Percentiles rank a stretch among this genome's conserved stretches.
Evolutionary conservation across 1,140 invertebrate species (phyloP).

Genomic region (Sitophilus oryzae): DNA sequence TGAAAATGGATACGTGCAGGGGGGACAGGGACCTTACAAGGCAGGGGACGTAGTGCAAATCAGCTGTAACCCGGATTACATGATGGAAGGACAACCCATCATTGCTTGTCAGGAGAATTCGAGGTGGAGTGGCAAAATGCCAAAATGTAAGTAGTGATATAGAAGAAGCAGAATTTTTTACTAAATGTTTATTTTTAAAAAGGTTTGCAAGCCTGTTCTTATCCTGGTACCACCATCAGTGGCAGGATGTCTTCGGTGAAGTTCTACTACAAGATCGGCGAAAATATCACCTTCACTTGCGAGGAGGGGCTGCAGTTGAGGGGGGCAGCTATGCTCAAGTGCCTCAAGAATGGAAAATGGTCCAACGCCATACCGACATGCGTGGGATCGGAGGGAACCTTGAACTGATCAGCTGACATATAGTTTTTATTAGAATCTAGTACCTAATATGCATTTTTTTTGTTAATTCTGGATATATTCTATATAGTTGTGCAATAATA

Average conservation of each 20-base stretch:
- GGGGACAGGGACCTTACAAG: conserved; percentile 64
- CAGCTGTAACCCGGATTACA: conserved; percentile 79
- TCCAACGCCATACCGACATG: conserved; percentile 73
- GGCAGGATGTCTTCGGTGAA: conserved; percentile 78
- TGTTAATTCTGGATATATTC: too few species aligned
- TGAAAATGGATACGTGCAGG: conserved; percentile 69
- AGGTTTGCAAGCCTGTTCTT: conserved; percentile 77
- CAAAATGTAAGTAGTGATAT: conserved; percentile 70
- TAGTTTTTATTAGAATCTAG: too few species aligned
- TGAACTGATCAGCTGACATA: too few species aligned
- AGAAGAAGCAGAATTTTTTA: too few species aligned
- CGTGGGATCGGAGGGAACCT: conserved; percentile 44
- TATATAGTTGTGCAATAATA: too few species aligned
- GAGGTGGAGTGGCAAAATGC: conserved; percentile 74
- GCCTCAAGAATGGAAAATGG: conserved; percentile 78
- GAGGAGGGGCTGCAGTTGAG: conserved; percentile 66
- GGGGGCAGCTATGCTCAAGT: conserved; percentile 69
- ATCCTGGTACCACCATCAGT: conserved; percentile 77
- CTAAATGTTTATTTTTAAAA: conserved; percentile 16
- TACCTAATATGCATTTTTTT: too few species aligned
- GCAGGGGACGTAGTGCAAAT: conserved; percentile 79
- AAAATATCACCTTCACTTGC: conserved; percentile 80
- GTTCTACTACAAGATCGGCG: conserved; percentile 79
- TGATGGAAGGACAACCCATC: conserved; percentile 79
- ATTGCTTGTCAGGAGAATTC: conserved; percentile 84